Evolutionary conservation across 2,888 invertebrate genomes (phyloP).

Genomic region (Tromatobia lineatoria): DNA sequence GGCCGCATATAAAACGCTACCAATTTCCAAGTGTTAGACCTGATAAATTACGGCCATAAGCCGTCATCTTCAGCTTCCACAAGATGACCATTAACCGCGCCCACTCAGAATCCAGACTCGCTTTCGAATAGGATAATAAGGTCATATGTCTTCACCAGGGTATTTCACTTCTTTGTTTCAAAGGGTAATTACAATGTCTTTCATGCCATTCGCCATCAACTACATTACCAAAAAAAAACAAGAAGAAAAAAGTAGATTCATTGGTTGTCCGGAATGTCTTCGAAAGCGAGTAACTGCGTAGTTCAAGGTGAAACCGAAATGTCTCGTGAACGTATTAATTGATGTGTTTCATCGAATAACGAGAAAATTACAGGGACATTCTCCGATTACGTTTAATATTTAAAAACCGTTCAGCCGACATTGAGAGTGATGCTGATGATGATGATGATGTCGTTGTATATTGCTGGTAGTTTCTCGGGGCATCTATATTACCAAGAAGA

Average conservation of each 20-base stretch:
- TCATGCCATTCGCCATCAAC: background rate
- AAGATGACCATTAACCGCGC: background rate
- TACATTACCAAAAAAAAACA: background rate
- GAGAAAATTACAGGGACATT: background rate
- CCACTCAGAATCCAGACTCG: background rate
- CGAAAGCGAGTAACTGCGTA: slow-evolving; percentile 15
- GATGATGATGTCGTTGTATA: slow-evolving; percentile 4
- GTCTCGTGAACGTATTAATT: slow-evolving; percentile 2
- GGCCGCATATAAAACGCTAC: background rate
- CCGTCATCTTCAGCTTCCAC: background rate
- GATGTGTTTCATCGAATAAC: slow-evolving; percentile 8
- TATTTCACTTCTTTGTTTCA: background rate
- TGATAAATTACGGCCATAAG: background rate
- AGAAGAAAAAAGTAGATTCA: background rate
- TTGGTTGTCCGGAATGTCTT: background rate
- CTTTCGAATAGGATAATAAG: background rate
- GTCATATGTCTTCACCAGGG: background rate
- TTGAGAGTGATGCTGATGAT: slow-evolving; percentile 8
- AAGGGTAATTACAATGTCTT: too few species aligned
- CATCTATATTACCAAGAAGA: slow-evolving; percentile 46
- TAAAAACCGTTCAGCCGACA: slow-evolving; percentile 8
- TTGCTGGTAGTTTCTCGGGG: background rate
- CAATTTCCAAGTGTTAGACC: background rate
- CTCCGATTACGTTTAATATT: slow-evolving; percentile 1
- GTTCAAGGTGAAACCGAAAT: slow-evolving; percentile 34